A percentile compares a stretch with the other conserved stretches of the same genome.
Evolutionary conservation across 2,113 vertebrate species (phyloP).

Genomic region (Indicator indicator): DNA sequence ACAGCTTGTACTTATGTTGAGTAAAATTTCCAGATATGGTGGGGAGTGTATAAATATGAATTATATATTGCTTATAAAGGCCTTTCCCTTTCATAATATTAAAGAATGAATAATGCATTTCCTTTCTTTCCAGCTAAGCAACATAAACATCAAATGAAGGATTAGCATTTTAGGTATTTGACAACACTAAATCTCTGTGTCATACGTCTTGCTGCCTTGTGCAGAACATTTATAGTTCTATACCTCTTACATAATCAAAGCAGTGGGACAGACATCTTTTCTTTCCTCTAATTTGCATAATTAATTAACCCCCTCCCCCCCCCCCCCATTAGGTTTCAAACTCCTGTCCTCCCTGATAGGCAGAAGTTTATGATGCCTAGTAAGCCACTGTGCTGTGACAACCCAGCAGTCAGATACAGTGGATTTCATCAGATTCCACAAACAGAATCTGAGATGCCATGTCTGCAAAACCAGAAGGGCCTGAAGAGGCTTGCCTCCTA

Average conservation of each 20-base stretch:
- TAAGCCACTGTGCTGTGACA: not conserved
- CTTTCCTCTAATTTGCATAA: conserved; percentile 17
- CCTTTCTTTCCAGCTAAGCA: conserved; percentile 31
- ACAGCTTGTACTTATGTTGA: not conserved
- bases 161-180: conserved; percentile 49
- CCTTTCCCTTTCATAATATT: conserved; percentile 14
- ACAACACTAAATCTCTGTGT: conserved; percentile 48
- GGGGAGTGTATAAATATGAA: conserved; percentile 8
- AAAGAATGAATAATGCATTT: conserved; percentile 57
- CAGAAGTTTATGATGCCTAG: not conserved
- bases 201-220: conserved; percentile 17
- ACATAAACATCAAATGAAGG: conserved; percentile 59
- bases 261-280: not conserved
- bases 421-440: not conserved
- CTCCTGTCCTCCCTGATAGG: not conserved
- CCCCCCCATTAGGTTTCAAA: not conserved
- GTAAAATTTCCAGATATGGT: not conserved
- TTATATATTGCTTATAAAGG: conserved; percentile 42
- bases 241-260: conserved; percentile 26
- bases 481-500: not conserved
- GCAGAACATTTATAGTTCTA: conserved; percentile 24
- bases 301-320: not conserved
- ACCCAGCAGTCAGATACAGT: rapidly evolving
- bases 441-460: not conserved
- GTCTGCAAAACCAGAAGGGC: not conserved